These are phyloP conservation scores for Hippasteria phrygiana DNA, from an alignment of 53 echinoderm and acorn worm species.

Conservation along the genomic window DNA sequence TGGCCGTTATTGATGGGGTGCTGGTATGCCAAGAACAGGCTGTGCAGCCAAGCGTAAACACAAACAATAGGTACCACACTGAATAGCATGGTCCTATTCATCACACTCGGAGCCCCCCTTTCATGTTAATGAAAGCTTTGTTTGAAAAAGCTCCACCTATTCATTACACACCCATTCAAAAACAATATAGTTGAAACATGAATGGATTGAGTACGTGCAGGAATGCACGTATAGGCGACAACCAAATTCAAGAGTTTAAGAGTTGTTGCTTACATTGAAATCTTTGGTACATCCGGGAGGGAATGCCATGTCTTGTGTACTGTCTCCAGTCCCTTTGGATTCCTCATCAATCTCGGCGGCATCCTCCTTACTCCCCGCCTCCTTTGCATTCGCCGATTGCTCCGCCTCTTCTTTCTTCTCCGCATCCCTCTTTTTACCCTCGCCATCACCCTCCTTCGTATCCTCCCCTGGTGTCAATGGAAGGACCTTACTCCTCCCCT, in stretches of 20 bases:
- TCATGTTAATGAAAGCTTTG: too few relatives aligned
- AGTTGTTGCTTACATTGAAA: slow-evolving; percentile 73
- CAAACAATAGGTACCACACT: too few relatives aligned
- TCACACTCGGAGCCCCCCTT: too few relatives aligned
- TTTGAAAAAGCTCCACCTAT: too few relatives aligned
- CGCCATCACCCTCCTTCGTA: slow-evolving; percentile 15
- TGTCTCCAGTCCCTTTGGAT: slow-evolving; percentile 2
- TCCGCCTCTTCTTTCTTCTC: slow-evolving; percentile 16
- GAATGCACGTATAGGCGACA: too few relatives aligned
- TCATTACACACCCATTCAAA: too few relatives aligned
- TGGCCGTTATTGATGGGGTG: too few relatives aligned
- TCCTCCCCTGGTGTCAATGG: slow-evolving; percentile 62
- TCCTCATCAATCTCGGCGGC: slow-evolving; percentile 17
- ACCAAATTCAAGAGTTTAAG: background rate
- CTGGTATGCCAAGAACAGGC: too few relatives aligned
- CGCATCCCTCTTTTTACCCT: background rate
- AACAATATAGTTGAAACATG: too few relatives aligned
- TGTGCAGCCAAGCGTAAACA: too few relatives aligned
- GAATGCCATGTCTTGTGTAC: slow-evolving; percentile 49
- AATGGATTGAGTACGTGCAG: too few relatives aligned
- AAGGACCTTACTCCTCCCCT: slow-evolving; percentile 66
- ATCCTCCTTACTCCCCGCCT: background rate
- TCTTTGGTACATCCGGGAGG: slow-evolving; percentile 74
- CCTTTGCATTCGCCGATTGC: slow-evolving; percentile 1
- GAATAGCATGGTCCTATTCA: too few relatives aligned